Percentiles rank a stretch among this genome's conserved stretches.
Evolutionary conservation across 1,140 invertebrate genomes (phyloP).

Genomic region (Oscheius sp.): DNA sequence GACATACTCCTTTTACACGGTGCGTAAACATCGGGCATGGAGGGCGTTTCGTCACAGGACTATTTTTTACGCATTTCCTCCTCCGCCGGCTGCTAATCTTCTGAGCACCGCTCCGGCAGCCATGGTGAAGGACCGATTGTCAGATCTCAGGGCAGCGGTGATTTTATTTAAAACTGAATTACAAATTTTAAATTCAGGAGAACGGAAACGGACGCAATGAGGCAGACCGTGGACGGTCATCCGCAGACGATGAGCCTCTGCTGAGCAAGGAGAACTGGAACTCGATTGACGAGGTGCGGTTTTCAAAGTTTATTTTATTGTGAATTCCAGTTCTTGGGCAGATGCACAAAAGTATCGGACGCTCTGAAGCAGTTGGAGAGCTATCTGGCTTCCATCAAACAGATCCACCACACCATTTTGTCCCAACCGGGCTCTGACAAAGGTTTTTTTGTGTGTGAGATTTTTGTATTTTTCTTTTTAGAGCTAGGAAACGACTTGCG

Average conservation of each 20-base stretch:
- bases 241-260: neutral
- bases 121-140: neutral
- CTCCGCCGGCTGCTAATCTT: no score
- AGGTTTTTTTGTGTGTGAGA: neutral
- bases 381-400: neutral
- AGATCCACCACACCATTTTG: neutral
- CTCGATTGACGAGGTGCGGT: neutral
- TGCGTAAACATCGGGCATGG: no score
- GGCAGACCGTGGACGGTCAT: neutral
- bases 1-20: no score
- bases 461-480: neutral
- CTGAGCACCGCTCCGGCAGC: neutral
- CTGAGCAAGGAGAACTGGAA: neutral
- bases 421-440: slow-evolving; percentile 1
- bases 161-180: neutral
- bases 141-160: neutral
- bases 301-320: neutral
- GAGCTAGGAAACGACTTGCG: no score
- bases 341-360: neutral
- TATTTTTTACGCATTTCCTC: no score
- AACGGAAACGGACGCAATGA: neutral
- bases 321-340: neutral
- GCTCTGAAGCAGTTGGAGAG: neutral
- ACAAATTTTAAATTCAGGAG: neutral
- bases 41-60: no score